Conservation (phyloP, 2,888 invertebrate species). For the Acleris sparsana region DNA sequence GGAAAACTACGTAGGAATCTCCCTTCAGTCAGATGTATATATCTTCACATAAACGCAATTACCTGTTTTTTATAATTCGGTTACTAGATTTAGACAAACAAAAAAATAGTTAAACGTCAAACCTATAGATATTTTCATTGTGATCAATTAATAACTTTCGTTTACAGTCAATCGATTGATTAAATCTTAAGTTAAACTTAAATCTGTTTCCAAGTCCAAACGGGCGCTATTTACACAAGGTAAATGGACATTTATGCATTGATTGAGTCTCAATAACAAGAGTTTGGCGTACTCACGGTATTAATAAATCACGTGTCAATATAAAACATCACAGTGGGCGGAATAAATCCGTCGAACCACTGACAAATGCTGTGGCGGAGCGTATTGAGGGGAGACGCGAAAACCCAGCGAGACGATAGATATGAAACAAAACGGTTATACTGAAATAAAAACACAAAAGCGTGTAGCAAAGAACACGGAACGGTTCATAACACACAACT, state of each 20-base stretch:
- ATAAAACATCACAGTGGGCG: slow-evolving; percentile 33
- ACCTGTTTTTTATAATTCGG: no score
- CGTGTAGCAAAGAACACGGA: slow-evolving; percentile 5
- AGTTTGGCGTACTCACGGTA: slow-evolving; percentile 27
- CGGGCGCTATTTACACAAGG: no score
- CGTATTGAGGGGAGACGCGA: slow-evolving; percentile 30
- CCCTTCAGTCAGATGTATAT: no score
- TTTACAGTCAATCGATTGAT: slow-evolving; percentile 3
- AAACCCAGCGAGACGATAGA: slow-evolving; percentile 28
- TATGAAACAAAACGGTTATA: slow-evolving; percentile 27
- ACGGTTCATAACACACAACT: slow-evolving; percentile 14
- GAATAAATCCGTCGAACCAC: slow-evolving; percentile 37
- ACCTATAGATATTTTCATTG: no score
- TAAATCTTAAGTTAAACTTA: no score
- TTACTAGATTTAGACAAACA: no score
- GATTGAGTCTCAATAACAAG: neutral
- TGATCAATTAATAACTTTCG: no score
- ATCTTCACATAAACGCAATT: no score
- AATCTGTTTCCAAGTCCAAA: no score
- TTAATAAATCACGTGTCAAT: slow-evolving; percentile 34
- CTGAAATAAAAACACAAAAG: slow-evolving; percentile 18
- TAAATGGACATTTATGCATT: no score
- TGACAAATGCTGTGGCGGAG: slow-evolving; percentile 32
- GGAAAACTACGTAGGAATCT: no score
- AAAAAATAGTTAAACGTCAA: no score